A percentile compares a stretch with the other conserved stretches of the same genome.
These are phyloP conservation scores for Aeoliscus strigatus DNA, from an alignment of 2,797 vertebrate genomes.

Conservation along the genomic window DNA sequence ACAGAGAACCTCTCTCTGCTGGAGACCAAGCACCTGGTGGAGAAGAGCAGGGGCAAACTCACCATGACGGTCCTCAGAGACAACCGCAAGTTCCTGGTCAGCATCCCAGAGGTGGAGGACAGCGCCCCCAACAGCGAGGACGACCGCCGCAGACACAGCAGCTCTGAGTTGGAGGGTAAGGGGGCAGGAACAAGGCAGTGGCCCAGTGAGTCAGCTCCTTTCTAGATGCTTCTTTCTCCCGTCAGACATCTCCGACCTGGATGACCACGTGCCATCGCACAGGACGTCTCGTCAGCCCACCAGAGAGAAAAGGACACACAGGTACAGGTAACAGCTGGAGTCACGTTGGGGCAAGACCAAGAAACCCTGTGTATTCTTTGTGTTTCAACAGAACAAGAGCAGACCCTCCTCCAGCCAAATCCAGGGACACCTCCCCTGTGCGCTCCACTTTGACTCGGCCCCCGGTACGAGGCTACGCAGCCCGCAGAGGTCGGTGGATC, in stretches of 20 bases:
- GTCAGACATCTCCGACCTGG: constrained; percentile 88
- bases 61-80: constrained; percentile 88
- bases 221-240: background rate
- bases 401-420: constrained; percentile 60
- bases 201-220: too few species aligned
- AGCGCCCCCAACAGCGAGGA: constrained; percentile 79
- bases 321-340: constrained; percentile 50
- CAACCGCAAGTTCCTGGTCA: constrained; percentile 85
- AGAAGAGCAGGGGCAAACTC: constrained; percentile 85
- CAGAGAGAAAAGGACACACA: constrained; percentile 72
- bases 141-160: constrained; percentile 65
- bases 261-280: constrained; percentile 67
- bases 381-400: constrained; percentile 56
- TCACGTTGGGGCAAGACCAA: too few species aligned
- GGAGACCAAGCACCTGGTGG: constrained; percentile 89
- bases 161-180: constrained; percentile 87
- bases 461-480: constrained; percentile 34
- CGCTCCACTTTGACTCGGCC: constrained; percentile 65
- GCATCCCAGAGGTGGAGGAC: constrained; percentile 81
- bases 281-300: constrained; percentile 51
- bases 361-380: too few species aligned
- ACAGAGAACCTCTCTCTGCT: constrained; percentile 90
- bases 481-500: constrained; percentile 71
- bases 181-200: background rate
- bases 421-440: constrained; percentile 66